These are phyloP conservation scores for Rhynchonycteris naso DNA, from an alignment of 2,797 vertebrate species.

Conservation along the genomic window DNA sequence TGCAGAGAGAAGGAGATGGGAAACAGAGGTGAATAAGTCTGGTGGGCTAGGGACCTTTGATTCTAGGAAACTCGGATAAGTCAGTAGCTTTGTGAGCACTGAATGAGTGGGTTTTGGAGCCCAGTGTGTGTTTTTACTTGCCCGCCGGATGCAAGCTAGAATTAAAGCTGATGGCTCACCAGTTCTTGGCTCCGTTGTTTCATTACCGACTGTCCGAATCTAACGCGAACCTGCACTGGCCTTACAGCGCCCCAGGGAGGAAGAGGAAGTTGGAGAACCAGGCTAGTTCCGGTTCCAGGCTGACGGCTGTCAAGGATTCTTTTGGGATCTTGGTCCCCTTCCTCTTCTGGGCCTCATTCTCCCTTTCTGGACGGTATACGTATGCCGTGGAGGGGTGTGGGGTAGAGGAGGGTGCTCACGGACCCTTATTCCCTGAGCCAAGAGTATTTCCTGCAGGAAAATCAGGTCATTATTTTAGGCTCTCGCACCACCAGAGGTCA, in stretches of 20 bases:
- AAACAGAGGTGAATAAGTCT: no score
- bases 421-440: neutral
- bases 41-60: no score
- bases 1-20: no score
- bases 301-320: neutral
- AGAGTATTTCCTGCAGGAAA: neutral
- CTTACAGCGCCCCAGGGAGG: neutral
- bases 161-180: no score
- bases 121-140: no score
- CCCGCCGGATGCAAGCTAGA: no score
- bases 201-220: no score
- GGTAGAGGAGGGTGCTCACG: neutral
- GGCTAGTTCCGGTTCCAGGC: neutral
- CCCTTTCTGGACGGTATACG: neutral
- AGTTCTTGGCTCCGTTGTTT: no score
- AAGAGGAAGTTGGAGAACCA: neutral
- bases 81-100: no score
- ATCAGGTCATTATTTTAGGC: neutral
- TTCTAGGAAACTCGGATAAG: no score
- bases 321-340: neutral
- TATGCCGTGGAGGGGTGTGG: neutral
- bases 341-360: neutral
- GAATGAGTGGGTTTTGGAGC: no score
- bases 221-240: no score
- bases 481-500: slow-evolving; percentile 54